Evolutionary conservation across 2,888 invertebrate genomes (phyloP), one percentile per base, ranked within the genome.

Genomic region (Himalopsyche tibetana): DNA sequence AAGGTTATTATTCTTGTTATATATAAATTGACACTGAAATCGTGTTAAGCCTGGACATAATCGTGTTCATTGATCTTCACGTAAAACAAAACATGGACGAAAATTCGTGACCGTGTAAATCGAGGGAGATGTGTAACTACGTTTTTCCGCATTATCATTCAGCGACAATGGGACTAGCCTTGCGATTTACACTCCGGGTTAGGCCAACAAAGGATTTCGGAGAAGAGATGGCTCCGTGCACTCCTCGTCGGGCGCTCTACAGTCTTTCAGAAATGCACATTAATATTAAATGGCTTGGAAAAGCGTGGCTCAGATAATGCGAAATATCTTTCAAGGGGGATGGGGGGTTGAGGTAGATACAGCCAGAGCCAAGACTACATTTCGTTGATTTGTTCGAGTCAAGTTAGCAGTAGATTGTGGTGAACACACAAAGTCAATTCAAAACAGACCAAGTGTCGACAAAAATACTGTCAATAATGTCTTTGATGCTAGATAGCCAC

Each of bases 211-310:
- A 74, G 74, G 38, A 38, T 74, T 74, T 12, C 3, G 36, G 74
- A 74, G 74, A 15, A 74, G 74, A 38, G 36, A 74, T 74, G 36
- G 74, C 74, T 74, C 74, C 38, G 74, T 38, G 74, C 74, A 74
- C 74, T 74, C 74, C 12, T 74, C 5, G 74, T 19, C 74, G 74
- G 19, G 74, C 74, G 74, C 38, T 74, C 28, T 74, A 84, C 87
- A 84, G 84, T 86, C 87, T 86, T 86, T 87, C 88, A 86, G 84
- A 93, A 93, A 93, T 93, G 93, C 93, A 93, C 93, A 93, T 93
- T 93, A 93, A 93, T 93, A 93, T 93, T 93, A 93, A 93, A 93
- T 93, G 93, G 93, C 93, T 93, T 92, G 93, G 93, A 93, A 93
- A 93, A 93, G 93, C 92, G 92, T 74, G 74, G 74, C 74, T 74